phyloP scores from a whole-genome alignment of 2,888 invertebrate species.

The Sesia bembeciformis region DNA sequence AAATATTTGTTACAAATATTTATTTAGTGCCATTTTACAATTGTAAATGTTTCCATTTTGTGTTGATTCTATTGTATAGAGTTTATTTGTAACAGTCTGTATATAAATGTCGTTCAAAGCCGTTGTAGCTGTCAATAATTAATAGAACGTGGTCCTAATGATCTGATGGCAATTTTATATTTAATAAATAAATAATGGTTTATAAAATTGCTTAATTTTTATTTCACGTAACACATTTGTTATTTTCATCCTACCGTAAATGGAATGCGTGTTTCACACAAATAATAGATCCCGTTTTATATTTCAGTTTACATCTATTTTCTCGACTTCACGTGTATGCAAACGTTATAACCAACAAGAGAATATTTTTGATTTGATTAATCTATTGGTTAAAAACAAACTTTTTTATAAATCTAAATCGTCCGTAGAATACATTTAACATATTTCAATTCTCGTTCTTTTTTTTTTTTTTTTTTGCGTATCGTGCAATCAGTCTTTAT shows the following conservation, averaged over 20 bases:
- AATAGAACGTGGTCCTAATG: slow-evolving; percentile 45
- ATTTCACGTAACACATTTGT: not conserved
- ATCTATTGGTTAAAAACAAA: too few species aligned
- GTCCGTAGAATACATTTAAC: too few species aligned
- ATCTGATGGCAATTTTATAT: slow-evolving; percentile 61
- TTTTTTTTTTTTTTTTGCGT: too few species aligned
- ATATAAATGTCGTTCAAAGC: slow-evolving; percentile 25
- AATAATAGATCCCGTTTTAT: not conserved
- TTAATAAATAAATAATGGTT: slow-evolving; percentile 59
- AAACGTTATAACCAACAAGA: not conserved
- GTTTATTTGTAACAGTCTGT: slow-evolving; percentile 45
- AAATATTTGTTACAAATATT: not conserved
- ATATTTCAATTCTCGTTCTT: too few species aligned
- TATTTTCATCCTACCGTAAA: not conserved
- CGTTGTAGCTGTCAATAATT: slow-evolving; percentile 47
- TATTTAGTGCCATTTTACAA: slow-evolving; percentile 14
- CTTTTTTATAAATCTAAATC: too few species aligned
- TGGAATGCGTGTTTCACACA: not conserved
- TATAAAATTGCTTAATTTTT: slow-evolving; percentile 21
- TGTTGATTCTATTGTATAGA: slow-evolving; percentile 66
- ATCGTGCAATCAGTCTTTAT: too few species aligned
- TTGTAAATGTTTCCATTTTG: slow-evolving; percentile 51
- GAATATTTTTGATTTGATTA: not conserved
- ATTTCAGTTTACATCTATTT: not conserved
- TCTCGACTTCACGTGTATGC: not conserved